phyloP scores from a whole-genome alignment of 2,888 invertebrate genomes.

The Endotricha flammealis region DNA sequence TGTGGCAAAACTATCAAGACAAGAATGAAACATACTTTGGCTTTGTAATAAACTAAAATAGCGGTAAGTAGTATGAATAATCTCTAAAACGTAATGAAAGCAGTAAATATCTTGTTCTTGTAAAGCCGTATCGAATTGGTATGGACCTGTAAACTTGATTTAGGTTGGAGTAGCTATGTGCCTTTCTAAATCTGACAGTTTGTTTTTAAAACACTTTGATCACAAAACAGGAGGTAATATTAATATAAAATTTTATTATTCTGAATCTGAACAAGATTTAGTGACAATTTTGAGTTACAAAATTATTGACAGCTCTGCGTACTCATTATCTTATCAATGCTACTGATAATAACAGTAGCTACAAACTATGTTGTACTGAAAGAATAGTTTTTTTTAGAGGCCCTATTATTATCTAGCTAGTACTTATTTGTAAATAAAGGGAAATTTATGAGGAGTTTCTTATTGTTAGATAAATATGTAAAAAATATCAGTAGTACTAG shows the following conservation, averaged over 20 bases:
- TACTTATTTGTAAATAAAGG: no score
- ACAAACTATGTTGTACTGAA: background rate
- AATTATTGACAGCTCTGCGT: no score
- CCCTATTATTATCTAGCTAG: no score
- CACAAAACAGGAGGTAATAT: no score
- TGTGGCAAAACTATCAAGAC: slow-evolving; percentile 66
- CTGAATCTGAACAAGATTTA: background rate
- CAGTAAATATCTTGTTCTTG: slow-evolving; percentile 25
- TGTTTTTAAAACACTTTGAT: slow-evolving; percentile 37
- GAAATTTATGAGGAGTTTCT: no score
- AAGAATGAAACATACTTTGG: slow-evolving; percentile 70
- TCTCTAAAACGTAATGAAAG: slow-evolving; percentile 27
- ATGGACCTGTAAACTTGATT: slow-evolving; percentile 32
- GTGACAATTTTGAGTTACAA: background rate
- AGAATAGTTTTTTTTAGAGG: no score
- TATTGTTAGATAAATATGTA: no score
- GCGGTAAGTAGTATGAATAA: slow-evolving; percentile 54
- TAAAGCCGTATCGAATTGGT: slow-evolving; percentile 21
- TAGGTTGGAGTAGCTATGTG: slow-evolving; percentile 29
- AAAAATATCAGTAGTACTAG: no score
- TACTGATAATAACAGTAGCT: background rate
- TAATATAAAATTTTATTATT: no score
- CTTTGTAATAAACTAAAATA: slow-evolving; percentile 55
- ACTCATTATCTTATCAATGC: background rate
- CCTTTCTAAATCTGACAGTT: slow-evolving; percentile 62